Base-by-base conservation (phyloP, 2,888 invertebrate genomes). In the Eupithecia exiguata region DNA sequence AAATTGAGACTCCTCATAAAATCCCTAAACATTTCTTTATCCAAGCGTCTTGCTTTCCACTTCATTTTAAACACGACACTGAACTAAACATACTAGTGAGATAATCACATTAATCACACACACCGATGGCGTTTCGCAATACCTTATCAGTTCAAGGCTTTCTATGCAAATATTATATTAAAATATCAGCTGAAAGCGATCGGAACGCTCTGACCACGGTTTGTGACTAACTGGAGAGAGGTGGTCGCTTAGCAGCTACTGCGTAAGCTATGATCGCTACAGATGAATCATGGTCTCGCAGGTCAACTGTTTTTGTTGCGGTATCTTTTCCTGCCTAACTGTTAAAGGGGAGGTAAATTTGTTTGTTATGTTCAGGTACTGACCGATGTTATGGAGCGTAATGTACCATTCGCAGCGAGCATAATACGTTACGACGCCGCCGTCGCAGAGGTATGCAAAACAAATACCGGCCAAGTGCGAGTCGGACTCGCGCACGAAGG, bases 221-320 rank as follows among this genome's bases (percentile, higher is more conserved):
- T 81, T 81, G 86, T 91, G 89, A 91, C 89, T 91, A 91, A 92
- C 82, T 76, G 75, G 79, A 72, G 75, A 72, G 70, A 69, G 58
- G 53, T 74, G 69, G 76, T 82, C 80, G 81, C 81, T 81, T 81
- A 77, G 84, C 46, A 71, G 49, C 74, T 71, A 38, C 1, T 46
- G 12, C 12, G 61, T 62, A 62, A 62, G 62, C 62, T 62, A 36
- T 36, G 62, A 35, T 62, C 35, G 63, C 36, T 36, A 65, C 36
- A 65, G 86, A 87, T 94, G 93, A 93, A 81, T 94, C 93, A 93
- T 90, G 87, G 89, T 82, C 82, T 81, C 83, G 80, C 80, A 89
- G 87, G 91, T 89, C 88, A 87, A 86, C 88, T 86, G 87, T 88
- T 91, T 87, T 87, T 86, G 86, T 92, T 92, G 90, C 92, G 92